Base-by-base conservation (phyloP, 2,797 vertebrate genomes). In the Sebastes wilsoni region DNA sequence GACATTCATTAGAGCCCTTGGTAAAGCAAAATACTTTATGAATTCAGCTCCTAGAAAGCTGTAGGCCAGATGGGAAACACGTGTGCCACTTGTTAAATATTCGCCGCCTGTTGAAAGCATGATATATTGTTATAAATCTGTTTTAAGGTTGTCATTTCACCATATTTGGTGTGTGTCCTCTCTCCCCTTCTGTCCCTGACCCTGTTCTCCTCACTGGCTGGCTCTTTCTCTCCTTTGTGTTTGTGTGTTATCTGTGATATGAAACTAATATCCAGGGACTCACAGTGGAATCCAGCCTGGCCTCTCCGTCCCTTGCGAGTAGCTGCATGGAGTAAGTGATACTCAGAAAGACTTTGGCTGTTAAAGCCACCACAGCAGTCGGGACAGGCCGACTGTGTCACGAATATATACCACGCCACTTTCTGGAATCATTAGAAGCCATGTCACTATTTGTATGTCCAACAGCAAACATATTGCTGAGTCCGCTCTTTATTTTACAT, bases 241-340 rank as follows among this genome's bases (percentile, higher is more conserved):
- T 90, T 82, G 86, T 86, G 66, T 85, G 87, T 94, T 90, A 94
- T 92, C 91, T 92, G 83, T 88, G 87, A 94, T 91, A 93, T 90
- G 91, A 94, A 94, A 94, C 84, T 77, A 90, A 94, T 93, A 95
- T 89, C 88, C 89, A 87, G 89, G 88, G 93, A 93, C 89, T 93
- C 85, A 77, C 80, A 87, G 85, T 80, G 92, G 91, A 95, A 95
- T 94, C 85, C 83, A 71, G 88, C 70, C 82, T 81, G 87, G 81
- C 89, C 88, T 89, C 87, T 77, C 52, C 27, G 61, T 91, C 92
- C 83, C 89, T 87, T 76, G 83, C 49, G 77, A 82, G 81, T 88
- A 81, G 81, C 87, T 77, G 89, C 82, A 74, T 85, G 75, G 88
- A 88, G 91, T 93, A 94, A 94, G 85, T 84, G 91, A 93, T 94